Conservation (phyloP, 2,113 vertebrate genomes). For the Onychostoma macrolepis region DNA sequence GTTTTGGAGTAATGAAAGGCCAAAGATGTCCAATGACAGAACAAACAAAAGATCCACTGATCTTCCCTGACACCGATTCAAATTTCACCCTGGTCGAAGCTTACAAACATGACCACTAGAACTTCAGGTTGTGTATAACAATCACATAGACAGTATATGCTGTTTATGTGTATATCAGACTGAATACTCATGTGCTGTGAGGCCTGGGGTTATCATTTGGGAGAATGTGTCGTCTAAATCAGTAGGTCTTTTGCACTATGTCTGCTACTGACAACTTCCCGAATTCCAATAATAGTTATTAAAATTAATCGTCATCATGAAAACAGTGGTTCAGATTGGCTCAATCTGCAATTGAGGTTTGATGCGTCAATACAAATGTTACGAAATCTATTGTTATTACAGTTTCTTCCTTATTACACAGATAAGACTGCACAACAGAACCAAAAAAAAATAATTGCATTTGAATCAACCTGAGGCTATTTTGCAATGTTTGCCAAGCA, state of each 20-base stretch:
- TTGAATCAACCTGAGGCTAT: slow-evolving; percentile 46
- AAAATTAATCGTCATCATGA: background rate
- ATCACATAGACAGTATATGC: background rate
- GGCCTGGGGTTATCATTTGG: background rate
- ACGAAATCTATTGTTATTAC: background rate
- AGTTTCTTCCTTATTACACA: slow-evolving; percentile 41
- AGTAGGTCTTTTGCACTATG: background rate
- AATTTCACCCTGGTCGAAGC: background rate
- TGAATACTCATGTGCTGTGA: background rate
- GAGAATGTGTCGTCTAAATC: background rate
- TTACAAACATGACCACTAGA: background rate
- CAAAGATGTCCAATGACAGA: background rate
- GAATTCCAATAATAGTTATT: background rate
- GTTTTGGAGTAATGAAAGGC: slow-evolving; percentile 20
- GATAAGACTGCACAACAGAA: slow-evolving; percentile 40
- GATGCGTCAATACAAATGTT: slow-evolving; percentile 29
- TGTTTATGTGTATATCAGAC: background rate
- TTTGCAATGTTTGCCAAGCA: slow-evolving; percentile 13
- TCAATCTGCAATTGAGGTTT: slow-evolving; percentile 53
- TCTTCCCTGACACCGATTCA: background rate
- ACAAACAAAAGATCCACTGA: background rate
- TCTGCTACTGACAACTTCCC: background rate
- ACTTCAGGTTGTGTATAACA: background rate
- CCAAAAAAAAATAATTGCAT: slow-evolving; percentile 23
- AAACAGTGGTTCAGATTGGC: slow-evolving; percentile 51